phyloP scores from a whole-genome alignment of 2,113 vertebrate species.

The Lipotes vexillifer region DNA sequence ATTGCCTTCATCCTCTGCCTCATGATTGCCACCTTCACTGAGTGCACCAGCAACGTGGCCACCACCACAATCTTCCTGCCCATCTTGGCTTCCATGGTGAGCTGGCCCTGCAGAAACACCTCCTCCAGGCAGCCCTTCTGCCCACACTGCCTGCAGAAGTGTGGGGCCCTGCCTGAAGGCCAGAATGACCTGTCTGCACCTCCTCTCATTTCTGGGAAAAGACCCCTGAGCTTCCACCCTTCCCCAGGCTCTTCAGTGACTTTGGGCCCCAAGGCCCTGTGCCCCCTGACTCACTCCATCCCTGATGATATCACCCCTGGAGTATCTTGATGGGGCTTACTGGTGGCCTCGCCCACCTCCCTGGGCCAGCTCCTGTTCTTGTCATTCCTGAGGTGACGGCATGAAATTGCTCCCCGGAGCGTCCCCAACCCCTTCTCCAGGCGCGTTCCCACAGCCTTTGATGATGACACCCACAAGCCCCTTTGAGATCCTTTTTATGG shows the following conservation, averaged over 20 bases:
- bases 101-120: neutral
- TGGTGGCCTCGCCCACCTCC: conserved; percentile 49
- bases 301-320: conserved; percentile 38
- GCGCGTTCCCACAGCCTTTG: conserved; percentile 63
- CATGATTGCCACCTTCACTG: conserved; percentile 88
- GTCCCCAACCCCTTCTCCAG: conserved; percentile 66
- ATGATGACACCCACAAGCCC: conserved; percentile 65
- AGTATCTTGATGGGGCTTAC: conserved; percentile 33
- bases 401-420: conserved; percentile 68
- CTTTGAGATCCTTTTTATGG: conserved; percentile 75
- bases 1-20: conserved; percentile 84
- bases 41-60: conserved; percentile 94
- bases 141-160: no score
- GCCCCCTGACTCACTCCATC: conserved; percentile 50
- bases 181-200: neutral
- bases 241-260: neutral
- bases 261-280: neutral
- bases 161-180: neutral
- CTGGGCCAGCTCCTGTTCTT: conserved; percentile 39
- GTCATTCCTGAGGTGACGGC: conserved; percentile 49
- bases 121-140: neutral
- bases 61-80: conserved; percentile 94
- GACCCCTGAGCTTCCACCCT: neutral
- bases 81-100: conserved; percentile 94
- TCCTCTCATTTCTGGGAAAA: neutral